A percentile compares a stretch with the other conserved stretches of the same genome.
phyloP scores from a whole-genome alignment of 1,140 invertebrate genomes.

The Schlechtendalia chinensis region DNA sequence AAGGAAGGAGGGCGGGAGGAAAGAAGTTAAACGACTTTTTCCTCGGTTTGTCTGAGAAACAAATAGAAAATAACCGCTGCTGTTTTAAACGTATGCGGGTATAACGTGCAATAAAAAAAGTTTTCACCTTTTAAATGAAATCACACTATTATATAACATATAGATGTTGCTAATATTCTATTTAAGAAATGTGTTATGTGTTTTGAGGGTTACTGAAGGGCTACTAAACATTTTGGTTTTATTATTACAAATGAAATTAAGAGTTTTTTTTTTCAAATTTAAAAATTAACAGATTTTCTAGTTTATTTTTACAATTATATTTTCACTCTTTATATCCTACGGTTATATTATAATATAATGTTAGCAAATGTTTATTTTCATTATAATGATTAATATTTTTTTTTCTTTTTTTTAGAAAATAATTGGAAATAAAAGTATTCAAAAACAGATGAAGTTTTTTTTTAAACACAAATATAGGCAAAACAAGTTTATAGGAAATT shows the following conservation, averaged over 20 bases:
- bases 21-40: background rate
- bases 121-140: background rate
- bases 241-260: background rate
- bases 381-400: background rate
- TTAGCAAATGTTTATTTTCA: too few relatives aligned
- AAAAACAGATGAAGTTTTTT: constrained; percentile 5
- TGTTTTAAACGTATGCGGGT: background rate
- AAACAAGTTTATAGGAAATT: constrained; percentile 25
- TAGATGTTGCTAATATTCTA: background rate
- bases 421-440: constrained; percentile 19
- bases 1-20: background rate
- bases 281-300: background rate
- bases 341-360: too few relatives aligned
- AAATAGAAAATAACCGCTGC: background rate
- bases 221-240: background rate
- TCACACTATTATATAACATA: background rate
- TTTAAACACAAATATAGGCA: constrained; percentile 8
- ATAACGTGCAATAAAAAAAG: too few relatives aligned
- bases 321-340: background rate
- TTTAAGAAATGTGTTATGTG: too few relatives aligned
- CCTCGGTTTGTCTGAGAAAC: background rate
- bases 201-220: too few relatives aligned
- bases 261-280: background rate
- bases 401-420: constrained; percentile 26
- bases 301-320: background rate